Base-by-base conservation (phyloP, 2,888 invertebrate genomes). In the Scrobipalpa atriplicella region DNA sequence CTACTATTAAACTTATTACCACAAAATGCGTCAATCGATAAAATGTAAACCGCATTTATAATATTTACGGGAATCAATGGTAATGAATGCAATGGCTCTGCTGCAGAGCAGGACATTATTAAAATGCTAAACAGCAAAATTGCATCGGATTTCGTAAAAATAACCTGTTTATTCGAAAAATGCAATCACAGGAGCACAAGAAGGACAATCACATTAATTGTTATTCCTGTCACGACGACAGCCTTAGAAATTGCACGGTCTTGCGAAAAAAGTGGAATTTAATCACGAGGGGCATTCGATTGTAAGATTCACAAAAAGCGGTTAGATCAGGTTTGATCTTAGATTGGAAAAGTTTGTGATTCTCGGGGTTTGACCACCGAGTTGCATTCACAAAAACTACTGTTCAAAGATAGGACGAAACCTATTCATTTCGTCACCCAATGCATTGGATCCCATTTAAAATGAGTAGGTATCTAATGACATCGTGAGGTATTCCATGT, bases 201-300 rank as follows among this genome's bases (percentile, higher is more conserved):
- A 56, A 36, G 19, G 29, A 19, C 21, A 56, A 56, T 19, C 51
- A 2, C 56, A 56, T 56, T 43, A 21, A 62, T 29, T 38, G 21
- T 19, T 47, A 65, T 65, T 65, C 65, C n/a, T 11, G 9, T 47
- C 65, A 65, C 65, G 65, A 65, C n/a, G 6, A 8, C 21, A 54
- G 19, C 41, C 54, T 54, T 64, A 54, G 38, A 64, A 64, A 29
- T 29, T 43, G n/a, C 67, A 65, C 65, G 69, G 64, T 65, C 69
- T 64, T 64, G 64, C 65, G 65, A 54, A 69, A 56, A 56, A 56
- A 11, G 13, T 56, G 29, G 29, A 19, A 56, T 29, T 36, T 56
- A 36, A 56, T 56, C 56, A 56, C 56, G 56, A 56, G n/a, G 13
- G 5, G 7, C 56, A 19, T 13, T 2, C 36, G 29, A 56, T 56